Base-by-base conservation (phyloP, 2,888 invertebrate species). In the Deroplatys truncata region DNA sequence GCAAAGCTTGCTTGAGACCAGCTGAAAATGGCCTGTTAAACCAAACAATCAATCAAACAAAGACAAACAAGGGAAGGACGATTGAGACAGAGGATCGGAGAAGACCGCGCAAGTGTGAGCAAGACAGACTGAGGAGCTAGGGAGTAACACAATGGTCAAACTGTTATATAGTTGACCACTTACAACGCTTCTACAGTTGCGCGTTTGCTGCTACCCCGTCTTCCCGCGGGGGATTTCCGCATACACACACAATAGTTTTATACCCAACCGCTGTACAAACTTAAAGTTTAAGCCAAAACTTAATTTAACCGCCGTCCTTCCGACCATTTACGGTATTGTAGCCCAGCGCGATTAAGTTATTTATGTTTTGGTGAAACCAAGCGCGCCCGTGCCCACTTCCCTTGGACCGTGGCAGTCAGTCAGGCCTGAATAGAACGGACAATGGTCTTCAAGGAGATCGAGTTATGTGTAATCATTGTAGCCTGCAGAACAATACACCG, bases 281-380 rank as follows among this genome's bases (percentile, higher is more conserved):
- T 87, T 87, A 82, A 87, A 87, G 87, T 87, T 87, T 83, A 82
- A 83, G 83, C 82, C 43, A 72, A 87, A 87, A 87, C 87, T 87
- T 87, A 87, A 87, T 87, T 87, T 87, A 87, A 82, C 87, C 43
- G 28, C 87, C 28, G 28, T 28, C 28, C 29, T 82, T 87, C 87
- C 82, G 28, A 13, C 28, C 20, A 28, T 85, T 56, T 28, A n/a
- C 28, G 31, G 35, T 83, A 87, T 87, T 87, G 82, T 82, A 87
- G 87, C 31, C 8, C 87, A n/a, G 35, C 31, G 28, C 87, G 90
- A 90, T 90, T 90, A 88, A 90, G 88, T 90, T 90, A 90, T 90
- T 90, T 90, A 90, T 90, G 90, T 90, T 88, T 90, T 90, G 88
- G 88, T 88, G 85, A 89, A 49, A 28, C 43, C 82, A 72, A 72